Conservation (phyloP, 2,888 invertebrate genomes). For the Ptychoptera contaminata region DNA sequence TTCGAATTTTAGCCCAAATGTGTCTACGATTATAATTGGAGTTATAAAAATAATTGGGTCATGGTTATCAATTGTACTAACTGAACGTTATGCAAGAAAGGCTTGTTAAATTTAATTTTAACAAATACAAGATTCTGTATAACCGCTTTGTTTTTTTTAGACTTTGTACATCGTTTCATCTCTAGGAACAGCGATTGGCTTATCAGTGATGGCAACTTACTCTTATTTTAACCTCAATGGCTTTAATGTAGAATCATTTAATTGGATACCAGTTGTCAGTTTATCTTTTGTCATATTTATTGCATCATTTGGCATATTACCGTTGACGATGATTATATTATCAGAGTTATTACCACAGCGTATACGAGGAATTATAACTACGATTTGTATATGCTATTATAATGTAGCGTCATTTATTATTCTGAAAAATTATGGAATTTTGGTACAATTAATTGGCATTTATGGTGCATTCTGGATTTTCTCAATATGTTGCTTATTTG, state of each 20-base stretch:
- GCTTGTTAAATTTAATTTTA: slow-evolving; percentile 3
- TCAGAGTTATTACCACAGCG: slow-evolving; percentile 24
- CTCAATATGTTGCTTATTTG: slow-evolving; percentile 15
- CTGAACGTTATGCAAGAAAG: slow-evolving; percentile 23
- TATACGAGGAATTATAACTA: slow-evolving; percentile 21
- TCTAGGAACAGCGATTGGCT: background rate
- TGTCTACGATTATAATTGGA: slow-evolving; percentile 18
- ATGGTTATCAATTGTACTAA: slow-evolving; percentile 18
- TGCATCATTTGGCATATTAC: slow-evolving; percentile 21
- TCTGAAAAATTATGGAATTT: slow-evolving; percentile 21
- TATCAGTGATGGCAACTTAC: slow-evolving; percentile 18
- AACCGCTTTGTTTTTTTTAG: too few species aligned
- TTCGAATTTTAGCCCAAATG: slow-evolving; percentile 20
- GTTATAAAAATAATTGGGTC: slow-evolving; percentile 22
- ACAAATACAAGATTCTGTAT: too few species aligned
- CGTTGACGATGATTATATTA: slow-evolving; percentile 21
- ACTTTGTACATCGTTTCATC: too few species aligned
- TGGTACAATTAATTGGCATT: slow-evolving; percentile 17
- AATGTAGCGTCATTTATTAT: slow-evolving; percentile 19
- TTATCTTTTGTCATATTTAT: slow-evolving; percentile 22
- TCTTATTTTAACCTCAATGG: slow-evolving; percentile 12
- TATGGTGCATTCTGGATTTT: slow-evolving; percentile 24
- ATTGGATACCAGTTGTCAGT: slow-evolving; percentile 21
- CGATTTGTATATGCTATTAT: slow-evolving; percentile 17
- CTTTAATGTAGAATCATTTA: slow-evolving; percentile 14